Evolutionary conservation across 1,140 invertebrate species (phyloP).

Genomic region (Drosophila punjabiensis): DNA sequence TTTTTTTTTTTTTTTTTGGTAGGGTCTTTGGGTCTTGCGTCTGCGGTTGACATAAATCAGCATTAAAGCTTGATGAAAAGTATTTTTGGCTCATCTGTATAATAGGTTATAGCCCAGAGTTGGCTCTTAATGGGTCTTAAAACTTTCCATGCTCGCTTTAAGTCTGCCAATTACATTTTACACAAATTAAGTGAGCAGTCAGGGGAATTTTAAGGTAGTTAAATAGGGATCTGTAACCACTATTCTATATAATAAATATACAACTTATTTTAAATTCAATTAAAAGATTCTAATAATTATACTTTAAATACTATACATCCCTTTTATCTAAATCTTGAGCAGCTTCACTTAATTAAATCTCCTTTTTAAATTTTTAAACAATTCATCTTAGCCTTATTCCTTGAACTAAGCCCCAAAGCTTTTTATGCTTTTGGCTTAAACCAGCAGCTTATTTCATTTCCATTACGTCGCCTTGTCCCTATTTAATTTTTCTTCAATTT

Average conservation of each 20-base stretch:
- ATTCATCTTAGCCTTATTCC: not conserved
- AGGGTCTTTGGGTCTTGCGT: constrained; percentile 13
- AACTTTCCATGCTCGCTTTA: constrained; percentile 13
- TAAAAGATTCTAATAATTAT: not conserved
- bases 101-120: constrained; percentile 23
- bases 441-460: constrained; percentile 11
- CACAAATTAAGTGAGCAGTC: constrained; percentile 11
- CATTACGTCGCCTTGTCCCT: constrained; percentile 9
- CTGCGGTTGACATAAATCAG: constrained; percentile 79
- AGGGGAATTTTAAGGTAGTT: not conserved
- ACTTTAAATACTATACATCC: not conserved
- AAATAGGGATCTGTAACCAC: not conserved
- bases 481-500: constrained; percentile 38
- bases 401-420: not conserved
- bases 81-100: constrained; percentile 48
- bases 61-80: constrained; percentile 73
- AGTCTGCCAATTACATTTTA: constrained; percentile 12
- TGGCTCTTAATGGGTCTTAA: constrained; percentile 23
- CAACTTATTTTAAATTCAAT: not conserved
- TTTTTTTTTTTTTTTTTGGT: not conserved
- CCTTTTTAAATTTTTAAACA: not conserved
- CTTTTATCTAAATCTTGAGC: not conserved
- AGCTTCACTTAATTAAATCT: constrained; percentile 1
- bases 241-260: not conserved
- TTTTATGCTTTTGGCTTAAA: not conserved